phyloP scores from a whole-genome alignment of 2,113 vertebrate genomes.

The Myxocyprinus asiaticus region DNA sequence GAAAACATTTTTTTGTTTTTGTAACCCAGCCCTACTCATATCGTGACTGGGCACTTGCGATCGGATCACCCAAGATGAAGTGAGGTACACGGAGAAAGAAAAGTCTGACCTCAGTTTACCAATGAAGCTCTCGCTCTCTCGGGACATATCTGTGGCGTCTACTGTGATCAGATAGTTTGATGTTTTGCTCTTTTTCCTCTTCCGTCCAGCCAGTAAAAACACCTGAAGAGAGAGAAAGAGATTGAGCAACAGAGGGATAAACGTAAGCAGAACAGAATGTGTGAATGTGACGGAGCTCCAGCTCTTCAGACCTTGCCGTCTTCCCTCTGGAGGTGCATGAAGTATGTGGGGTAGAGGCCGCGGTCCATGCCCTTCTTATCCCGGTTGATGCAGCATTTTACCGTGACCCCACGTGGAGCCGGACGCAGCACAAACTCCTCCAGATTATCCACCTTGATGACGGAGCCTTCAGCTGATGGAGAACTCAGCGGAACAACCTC shows the following conservation, averaged over 20 bases:
- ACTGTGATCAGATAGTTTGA: conserved; percentile 96
- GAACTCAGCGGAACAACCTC: conserved; percentile 75
- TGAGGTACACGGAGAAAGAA: no score
- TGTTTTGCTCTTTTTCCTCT: conserved; percentile 97
- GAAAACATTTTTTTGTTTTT: no score
- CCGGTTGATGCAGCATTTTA: conserved; percentile 89
- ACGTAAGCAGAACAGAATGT: background rate
- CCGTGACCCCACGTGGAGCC: conserved; percentile 83
- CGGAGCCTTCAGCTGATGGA: conserved; percentile 70
- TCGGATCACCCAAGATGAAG: no score
- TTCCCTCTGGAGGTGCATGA: conserved; percentile 94
- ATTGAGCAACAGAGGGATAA: background rate
- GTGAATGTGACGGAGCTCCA: conserved; percentile 45
- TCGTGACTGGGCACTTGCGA: no score
- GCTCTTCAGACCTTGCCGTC: conserved; percentile 78
- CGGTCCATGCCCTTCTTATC: conserved; percentile 97
- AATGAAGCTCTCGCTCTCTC: conserved; percentile 90
- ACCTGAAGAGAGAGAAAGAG: conserved; percentile 68
- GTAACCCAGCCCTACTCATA: no score
- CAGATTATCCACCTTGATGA: conserved; percentile 82
- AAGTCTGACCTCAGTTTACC: conserved; percentile 86
- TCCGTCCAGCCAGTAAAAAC: conserved; percentile 93
- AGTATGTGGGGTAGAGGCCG: conserved; percentile 93
- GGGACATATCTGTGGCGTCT: conserved; percentile 91
- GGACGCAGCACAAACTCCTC: conserved; percentile 88